Conservation (phyloP, 2,888 invertebrate species). For the Agrenia bidenticulata region DNA sequence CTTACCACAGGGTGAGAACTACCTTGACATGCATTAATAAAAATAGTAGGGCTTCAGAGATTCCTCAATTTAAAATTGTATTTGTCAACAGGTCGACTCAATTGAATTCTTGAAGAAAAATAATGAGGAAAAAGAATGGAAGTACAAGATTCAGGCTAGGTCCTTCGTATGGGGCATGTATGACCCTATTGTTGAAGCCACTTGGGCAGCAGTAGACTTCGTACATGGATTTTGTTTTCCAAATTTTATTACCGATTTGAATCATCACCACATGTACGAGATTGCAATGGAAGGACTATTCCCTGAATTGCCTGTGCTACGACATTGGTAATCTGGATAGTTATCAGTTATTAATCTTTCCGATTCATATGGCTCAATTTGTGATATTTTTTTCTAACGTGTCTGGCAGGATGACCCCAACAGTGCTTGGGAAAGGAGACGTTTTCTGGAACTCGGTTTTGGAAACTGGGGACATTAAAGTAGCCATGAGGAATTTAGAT, state of each 20-base stretch:
- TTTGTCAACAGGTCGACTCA: no score
- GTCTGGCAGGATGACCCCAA: constrained; percentile 3
- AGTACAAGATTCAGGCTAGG: constrained; percentile 16
- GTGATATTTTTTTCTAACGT: background rate
- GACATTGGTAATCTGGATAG: constrained; percentile 27
- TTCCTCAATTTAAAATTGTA: no score
- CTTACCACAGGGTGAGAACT: constrained; percentile 1
- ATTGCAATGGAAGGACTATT: constrained; percentile 37
- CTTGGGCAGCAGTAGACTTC: constrained; percentile 39
- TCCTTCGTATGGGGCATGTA: constrained; percentile 39
- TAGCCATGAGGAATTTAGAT: constrained; percentile 43
- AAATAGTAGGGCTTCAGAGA: no score
- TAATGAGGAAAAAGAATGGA: background rate
- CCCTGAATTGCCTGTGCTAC: constrained; percentile 31
- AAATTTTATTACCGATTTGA: constrained; percentile 27
- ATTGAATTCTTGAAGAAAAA: no score
- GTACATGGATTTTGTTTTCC: constrained; percentile 39
- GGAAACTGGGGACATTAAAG: constrained; percentile 30
- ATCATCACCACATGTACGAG: constrained; percentile 34
- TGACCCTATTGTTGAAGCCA: constrained; percentile 38
- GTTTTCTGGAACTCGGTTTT: constrained; percentile 39
- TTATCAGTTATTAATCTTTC: background rate
- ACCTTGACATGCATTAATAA: background rate
- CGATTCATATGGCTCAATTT: background rate
- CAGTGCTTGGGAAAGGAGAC: constrained; percentile 6